Conservation (phyloP, 1,140 invertebrate species). For the Carposina sasakii region DNA sequence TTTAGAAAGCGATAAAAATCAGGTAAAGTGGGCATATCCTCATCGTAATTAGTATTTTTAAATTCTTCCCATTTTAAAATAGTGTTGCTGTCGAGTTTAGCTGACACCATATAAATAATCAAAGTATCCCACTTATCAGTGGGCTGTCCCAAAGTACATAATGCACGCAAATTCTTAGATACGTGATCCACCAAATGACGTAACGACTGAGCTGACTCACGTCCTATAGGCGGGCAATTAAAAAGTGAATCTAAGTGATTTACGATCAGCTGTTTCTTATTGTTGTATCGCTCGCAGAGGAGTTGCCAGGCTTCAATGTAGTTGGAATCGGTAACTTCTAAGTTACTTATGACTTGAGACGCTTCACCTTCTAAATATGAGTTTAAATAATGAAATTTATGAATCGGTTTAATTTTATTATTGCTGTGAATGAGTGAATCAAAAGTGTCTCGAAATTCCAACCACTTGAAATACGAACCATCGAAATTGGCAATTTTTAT, state of each 20-base stretch:
- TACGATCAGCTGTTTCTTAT: conserved; percentile 25
- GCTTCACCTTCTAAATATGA: conserved; percentile 32
- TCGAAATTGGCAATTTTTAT: conserved; percentile 31
- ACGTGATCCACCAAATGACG: background rate
- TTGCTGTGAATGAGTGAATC: conserved; percentile 34
- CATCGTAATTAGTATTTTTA: background rate
- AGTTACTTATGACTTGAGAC: conserved; percentile 23
- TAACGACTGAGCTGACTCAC: conserved; percentile 5
- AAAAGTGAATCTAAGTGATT: conserved; percentile 7
- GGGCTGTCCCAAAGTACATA: background rate
- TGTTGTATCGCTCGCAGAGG: conserved; percentile 36
- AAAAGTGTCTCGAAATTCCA: conserved; percentile 36
- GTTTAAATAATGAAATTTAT: conserved; percentile 41
- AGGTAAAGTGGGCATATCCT: background rate
- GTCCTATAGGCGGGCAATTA: background rate
- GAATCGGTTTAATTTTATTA: conserved; percentile 19
- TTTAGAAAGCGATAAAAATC: background rate
- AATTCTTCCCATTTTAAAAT: background rate
- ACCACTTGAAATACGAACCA: conserved; percentile 32
- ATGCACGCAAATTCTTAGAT: background rate
- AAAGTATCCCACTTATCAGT: background rate
- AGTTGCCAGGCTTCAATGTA: conserved; percentile 38
- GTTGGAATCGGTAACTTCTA: conserved; percentile 32
- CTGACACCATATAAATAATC: background rate
- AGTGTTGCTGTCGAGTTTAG: background rate